phyloP scores from a whole-genome alignment of 1,140 invertebrate genomes.

The Carposina sasakii region DNA sequence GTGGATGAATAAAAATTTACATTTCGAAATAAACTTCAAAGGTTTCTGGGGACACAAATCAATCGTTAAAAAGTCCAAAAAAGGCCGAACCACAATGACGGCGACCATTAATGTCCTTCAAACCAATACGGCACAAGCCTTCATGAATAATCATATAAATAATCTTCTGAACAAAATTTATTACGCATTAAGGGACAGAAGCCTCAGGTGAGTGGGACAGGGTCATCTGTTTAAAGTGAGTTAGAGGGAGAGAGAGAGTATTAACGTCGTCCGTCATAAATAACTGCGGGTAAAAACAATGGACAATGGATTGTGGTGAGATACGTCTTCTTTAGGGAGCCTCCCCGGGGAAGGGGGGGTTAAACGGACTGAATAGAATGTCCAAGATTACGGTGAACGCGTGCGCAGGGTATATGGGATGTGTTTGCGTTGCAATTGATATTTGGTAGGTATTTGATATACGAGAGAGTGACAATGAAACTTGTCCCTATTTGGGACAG shows the following conservation, averaged over 20 bases:
- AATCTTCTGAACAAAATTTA: conserved; percentile 68
- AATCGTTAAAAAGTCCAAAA: conserved; percentile 54
- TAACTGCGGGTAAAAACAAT: conserved; percentile 68
- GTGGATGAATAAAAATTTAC: no score
- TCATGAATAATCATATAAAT: conserved; percentile 71
- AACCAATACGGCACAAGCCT: conserved; percentile 61
- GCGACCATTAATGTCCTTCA: conserved; percentile 52
- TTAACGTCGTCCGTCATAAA: conserved; percentile 65
- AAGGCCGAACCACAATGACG: conserved; percentile 16
- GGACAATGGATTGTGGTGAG: conserved; percentile 68
- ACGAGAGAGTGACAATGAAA: no score
- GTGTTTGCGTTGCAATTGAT: no score
- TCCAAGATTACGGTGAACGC: conserved; percentile 27
- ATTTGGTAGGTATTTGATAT: no score
- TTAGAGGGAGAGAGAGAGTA: conserved; percentile 34
- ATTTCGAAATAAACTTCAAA: no score
- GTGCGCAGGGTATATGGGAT: conserved; percentile 57
- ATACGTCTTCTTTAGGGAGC: conserved; percentile 66
- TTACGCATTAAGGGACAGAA: conserved; percentile 64
- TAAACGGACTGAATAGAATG: background rate
- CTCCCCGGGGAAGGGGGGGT: conserved; percentile 25
- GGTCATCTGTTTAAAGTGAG: conserved; percentile 8
- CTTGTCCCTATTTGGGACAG: no score
- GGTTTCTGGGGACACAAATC: conserved; percentile 56
- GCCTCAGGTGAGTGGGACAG: conserved; percentile 36